phyloP scores from a whole-genome alignment of 2,113 vertebrate genomes.

The Gobio gobio region DNA sequence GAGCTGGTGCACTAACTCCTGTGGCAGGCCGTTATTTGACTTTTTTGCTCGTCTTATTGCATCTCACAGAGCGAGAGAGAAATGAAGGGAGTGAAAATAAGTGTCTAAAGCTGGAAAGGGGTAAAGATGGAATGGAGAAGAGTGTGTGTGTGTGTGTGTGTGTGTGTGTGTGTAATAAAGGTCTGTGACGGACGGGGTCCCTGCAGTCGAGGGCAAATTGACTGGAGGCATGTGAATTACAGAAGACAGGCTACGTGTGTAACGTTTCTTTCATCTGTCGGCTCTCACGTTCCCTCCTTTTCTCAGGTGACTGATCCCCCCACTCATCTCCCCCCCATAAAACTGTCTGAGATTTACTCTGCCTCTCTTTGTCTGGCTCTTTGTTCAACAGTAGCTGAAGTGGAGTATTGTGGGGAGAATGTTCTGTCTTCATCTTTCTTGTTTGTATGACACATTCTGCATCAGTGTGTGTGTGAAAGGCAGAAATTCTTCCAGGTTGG shows the following conservation, averaged over 20 bases:
- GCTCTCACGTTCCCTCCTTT: slow-evolving; percentile 52
- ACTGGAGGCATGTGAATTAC: slow-evolving; percentile 48
- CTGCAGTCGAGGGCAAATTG: slow-evolving; percentile 44
- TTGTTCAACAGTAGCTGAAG: slow-evolving; percentile 34
- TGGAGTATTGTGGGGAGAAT: neutral
- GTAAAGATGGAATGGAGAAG: neutral
- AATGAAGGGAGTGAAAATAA: neutral
- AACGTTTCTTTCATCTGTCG: slow-evolving; percentile 57
- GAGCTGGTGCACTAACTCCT: neutral
- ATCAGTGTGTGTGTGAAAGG: slow-evolving; percentile 1
- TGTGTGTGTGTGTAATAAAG: slow-evolving; percentile 23
- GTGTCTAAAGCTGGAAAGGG: neutral
- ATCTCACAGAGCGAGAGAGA: slow-evolving; percentile 4
- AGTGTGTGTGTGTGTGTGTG: neutral
- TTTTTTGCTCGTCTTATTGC: slow-evolving; percentile 7
- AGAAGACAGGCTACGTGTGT: slow-evolving; percentile 39
- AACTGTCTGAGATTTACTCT: slow-evolving; percentile 39
- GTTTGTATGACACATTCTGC: neutral
- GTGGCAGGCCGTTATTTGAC: neutral
- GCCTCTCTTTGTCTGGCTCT: slow-evolving; percentile 46
- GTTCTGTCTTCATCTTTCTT: slow-evolving; percentile 7
- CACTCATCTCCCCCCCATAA: slow-evolving; percentile 12
- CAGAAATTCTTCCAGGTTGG: neutral
- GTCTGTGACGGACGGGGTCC: slow-evolving; percentile 5
- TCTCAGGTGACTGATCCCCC: slow-evolving; percentile 13